Base-by-base conservation (phyloP, 1,140 invertebrate genomes). In the Caenorhabditis inopinata region DNA sequence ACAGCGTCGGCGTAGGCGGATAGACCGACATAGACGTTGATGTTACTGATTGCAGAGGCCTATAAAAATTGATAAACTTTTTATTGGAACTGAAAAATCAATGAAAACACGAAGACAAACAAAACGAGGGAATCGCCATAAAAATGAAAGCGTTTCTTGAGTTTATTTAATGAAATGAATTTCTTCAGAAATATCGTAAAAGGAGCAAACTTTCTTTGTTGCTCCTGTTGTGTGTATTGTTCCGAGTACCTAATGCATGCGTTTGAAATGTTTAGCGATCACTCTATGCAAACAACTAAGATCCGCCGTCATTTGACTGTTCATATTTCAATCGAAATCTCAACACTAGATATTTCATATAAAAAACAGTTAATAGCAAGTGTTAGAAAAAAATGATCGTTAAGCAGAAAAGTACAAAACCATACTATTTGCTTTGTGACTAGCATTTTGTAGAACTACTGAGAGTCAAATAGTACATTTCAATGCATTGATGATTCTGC, bases 231-330 rank as follows among this genome's bases (percentile, higher is more conserved):
- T 25, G 9, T 16, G 27, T 58, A 16, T 58, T 58, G 51, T 29
- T 32, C 27, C 0, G 51, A 38, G 25, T 68, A 38, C 58, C 21
- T 68, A 68, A 68, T 68, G 58, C 58, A 68, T 68, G 58, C 32
- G 58, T 68, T 42, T n/a, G 32, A 68, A 68, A 68, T 68, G 58
- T 68, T 68, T 42, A 68, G 58, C 58, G 32, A 68, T 68, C 58
- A 68, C 58, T 38, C 58, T 68, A 21, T 18, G 38, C 58, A 68
- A 68, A 68, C 12, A 68, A 4, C 12, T 16, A 16, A 16, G n/a
- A 21, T 4, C 7, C 27, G 53, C 32, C 29, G 58, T 32, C 29
- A 38, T 68, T 68, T 68, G 48, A 51, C 18, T 42, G 32, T 25
- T 14, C 6, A 42, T 25, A 58, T 58, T 58, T 32, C 51, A 12